These are phyloP conservation scores for Apis mellifera DNA, from an alignment of 1,140 invertebrate genomes.

Conservation along the genomic window Amel_HAv3.1 CM009935.2:4547501-4548000, in stretches of 20 bases:
- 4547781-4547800: conserved; percentile 44
- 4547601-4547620: neutral
- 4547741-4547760: neutral
- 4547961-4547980: conserved; percentile 34
- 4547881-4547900: conserved; percentile 39
- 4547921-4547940: conserved; percentile 53
- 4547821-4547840: conserved; percentile 51
- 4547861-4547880: conserved; percentile 30
- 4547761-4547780: neutral
- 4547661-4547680: conserved; percentile 28
- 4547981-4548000: conserved; percentile 1
- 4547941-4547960: conserved; percentile 48
- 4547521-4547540: neutral
- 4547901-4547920: conserved; percentile 20
- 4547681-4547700: neutral
- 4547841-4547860: conserved; percentile 51
- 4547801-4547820: conserved; percentile 27
- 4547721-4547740: conserved; percentile 27
- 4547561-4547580: neutral
- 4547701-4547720: conserved; percentile 11
- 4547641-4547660: conserved; percentile 12
- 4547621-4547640: neutral
- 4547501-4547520: conserved; percentile 9
- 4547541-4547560: neutral
- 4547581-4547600: neutral